Base-by-base conservation (phyloP, 2,888 invertebrate species). In the Camptogramma bilineatum region DNA sequence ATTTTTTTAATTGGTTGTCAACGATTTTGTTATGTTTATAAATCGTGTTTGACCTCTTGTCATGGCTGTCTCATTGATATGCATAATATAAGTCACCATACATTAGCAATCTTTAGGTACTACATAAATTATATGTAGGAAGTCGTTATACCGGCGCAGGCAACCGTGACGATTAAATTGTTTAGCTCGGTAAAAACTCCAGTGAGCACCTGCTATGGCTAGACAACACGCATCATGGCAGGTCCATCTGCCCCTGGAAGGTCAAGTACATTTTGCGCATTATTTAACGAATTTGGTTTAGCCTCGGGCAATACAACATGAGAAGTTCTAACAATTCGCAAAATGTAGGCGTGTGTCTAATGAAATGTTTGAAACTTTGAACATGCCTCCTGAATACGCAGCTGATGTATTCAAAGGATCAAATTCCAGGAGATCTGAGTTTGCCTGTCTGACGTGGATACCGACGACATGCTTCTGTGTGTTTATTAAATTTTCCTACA, bases 161-260 rank as follows among this genome's bases (percentile, higher is more conserved):
- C 46, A 52, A 53, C 62, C 67, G 66, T 67, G 72, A 66, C 66
- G 47, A 21, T 53, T 53, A 56, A 68, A 64, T 60, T 60, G 52
- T 56, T 58, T 48, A 62, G 50, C 48, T 51, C 44, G 18, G 51
- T 53, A 62, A 64, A 64, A 58, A 59, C 53, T 52, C 17, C 2
- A 39, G 44, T 50, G 48, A 64, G 53, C 62, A 62, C 62, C 62
- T 66, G 65, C 17, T 54, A 39, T 5, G 18, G 18, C 46, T 18
- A n/a, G 46, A 13, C 18, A 17, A 17, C 16, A 16, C 47, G 16
- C 16, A n/a, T n/a, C n/a, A n/a, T n/a, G n/a, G 24, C 5, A 54
- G n/a, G 8, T 19, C 17, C 57, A 57, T 50, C 50, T 62, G 65
- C 53, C 48, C 10, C 13, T 4, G 7, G 59, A 64, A 64, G 59